Percentiles rank a stretch among this genome's conserved stretches.
Conservation (phyloP, 2,113 vertebrate species). For the Sapayoa aenigma region DNA sequence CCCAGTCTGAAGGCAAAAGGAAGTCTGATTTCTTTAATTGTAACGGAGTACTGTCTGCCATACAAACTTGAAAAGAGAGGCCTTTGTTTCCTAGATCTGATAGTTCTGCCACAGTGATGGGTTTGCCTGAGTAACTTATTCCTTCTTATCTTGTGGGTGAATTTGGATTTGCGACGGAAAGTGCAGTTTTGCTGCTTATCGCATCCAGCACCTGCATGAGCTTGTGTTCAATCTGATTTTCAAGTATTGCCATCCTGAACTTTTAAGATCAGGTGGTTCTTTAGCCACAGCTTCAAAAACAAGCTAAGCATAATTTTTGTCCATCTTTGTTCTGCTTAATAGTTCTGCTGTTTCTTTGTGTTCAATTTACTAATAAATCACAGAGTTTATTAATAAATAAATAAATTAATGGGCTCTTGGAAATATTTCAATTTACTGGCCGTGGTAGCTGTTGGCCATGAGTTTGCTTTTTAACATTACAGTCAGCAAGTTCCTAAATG, state of each 20-base stretch:
- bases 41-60: background rate
- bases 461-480: background rate
- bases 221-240: background rate
- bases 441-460: background rate
- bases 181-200: background rate
- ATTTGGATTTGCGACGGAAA: background rate
- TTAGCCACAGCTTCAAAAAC: background rate
- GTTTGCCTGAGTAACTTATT: background rate
- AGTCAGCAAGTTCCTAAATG: background rate
- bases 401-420: background rate
- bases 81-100: slow-evolving; percentile 10
- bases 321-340: background rate
- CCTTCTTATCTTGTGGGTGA: background rate
- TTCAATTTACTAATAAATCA: background rate
- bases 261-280: background rate
- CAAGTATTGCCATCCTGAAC: background rate
- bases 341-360: background rate
- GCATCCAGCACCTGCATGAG: background rate
- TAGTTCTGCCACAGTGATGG: background rate
- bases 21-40: background rate
- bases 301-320: background rate
- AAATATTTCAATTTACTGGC: background rate
- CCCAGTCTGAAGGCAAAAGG: background rate
- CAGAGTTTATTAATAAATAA: background rate
- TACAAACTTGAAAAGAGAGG: background rate